Base-by-base conservation (phyloP, 2,113 vertebrate genomes). In the Carassius carassius region DNA sequence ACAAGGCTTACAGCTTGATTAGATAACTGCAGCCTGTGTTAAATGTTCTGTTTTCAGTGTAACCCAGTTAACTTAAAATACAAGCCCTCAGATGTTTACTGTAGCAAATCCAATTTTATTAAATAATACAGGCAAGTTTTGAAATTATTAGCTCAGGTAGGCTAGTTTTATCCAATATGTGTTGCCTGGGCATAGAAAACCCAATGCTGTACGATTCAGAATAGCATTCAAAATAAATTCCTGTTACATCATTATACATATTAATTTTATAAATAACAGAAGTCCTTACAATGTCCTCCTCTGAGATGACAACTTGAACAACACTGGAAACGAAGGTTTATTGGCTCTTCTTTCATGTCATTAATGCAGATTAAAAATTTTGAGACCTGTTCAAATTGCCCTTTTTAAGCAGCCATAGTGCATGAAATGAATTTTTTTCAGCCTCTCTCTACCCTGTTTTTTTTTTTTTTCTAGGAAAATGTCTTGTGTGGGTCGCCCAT, bases 311-410 rank as follows among this genome's bases (percentile, higher is more conserved):
- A 90, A 91, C 92, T 86, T 90, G 90, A 93, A 94, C 95, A 95
- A 95, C 94, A 95, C 95, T 95, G 94, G 93, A 96, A 95, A 94
- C 93, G 1, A 84, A 96, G 95, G 93, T 96, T 96, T 96, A 95
- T 94, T 95, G 93, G 92, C 92, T 92, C 63, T 92, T 91, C 94
- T 95, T 95, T 73, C 29, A 44, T 95, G 95, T 94, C 92, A 93
- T 95, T 95, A 96, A 95, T 95, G 94, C 92, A 95, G 94, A 94
- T 94, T 95, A 95, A 94, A 94, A 95, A 95, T 96, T 94, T 94
- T 92, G 87, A 91, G 91, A 91, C 93, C 93, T 87, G 89, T 88
- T 90, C 69, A 83, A 89, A 92, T 90, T 84, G 74, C 87, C 91
- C 94, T 95, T 95, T 94, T 93, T 92, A 94, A 95, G 94, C 93